phyloP scores from a whole-genome alignment of 2,797 vertebrate genomes.

The Okamejei kenojei region DNA sequence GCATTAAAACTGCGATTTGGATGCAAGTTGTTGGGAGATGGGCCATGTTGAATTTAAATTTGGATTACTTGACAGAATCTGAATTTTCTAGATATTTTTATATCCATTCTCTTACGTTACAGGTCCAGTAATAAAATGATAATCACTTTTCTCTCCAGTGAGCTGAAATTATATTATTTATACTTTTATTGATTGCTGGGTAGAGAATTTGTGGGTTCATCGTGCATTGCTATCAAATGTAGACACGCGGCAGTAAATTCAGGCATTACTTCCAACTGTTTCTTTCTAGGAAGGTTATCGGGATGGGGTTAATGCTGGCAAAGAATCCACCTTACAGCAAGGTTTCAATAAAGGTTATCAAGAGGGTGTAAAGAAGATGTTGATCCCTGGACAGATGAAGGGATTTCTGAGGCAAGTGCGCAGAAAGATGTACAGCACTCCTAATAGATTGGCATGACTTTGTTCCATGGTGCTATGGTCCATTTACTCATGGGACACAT shows the following conservation, averaged over 20 bases:
- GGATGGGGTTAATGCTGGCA: conserved; percentile 76
- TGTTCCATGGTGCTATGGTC: background rate
- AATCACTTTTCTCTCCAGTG: background rate
- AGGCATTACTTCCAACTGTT: background rate
- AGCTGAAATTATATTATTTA: background rate
- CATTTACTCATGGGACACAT: background rate
- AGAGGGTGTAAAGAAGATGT: conserved; percentile 64
- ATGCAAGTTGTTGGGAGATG: background rate
- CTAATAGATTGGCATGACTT: background rate
- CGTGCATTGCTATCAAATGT: background rate
- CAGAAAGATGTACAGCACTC: too few relatives aligned
- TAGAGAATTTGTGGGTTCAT: background rate
- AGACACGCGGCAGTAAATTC: background rate
- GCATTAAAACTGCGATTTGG: background rate
- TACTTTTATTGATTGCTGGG: background rate
- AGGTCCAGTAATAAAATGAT: background rate
- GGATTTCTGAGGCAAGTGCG: conserved; percentile 73
- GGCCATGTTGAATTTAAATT: background rate
- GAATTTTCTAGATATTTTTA: background rate
- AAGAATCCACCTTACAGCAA: conserved; percentile 67
- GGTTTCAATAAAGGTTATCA: conserved; percentile 80
- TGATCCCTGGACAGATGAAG: conserved; percentile 69
- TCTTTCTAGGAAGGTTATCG: conserved; percentile 77
- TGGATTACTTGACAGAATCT: background rate
- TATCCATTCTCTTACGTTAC: background rate